A percentile compares a stretch with the other conserved stretches of the same genome.
phyloP scores from a whole-genome alignment of 1,140 invertebrate genomes.

The Drosophila jambulina region DNA sequence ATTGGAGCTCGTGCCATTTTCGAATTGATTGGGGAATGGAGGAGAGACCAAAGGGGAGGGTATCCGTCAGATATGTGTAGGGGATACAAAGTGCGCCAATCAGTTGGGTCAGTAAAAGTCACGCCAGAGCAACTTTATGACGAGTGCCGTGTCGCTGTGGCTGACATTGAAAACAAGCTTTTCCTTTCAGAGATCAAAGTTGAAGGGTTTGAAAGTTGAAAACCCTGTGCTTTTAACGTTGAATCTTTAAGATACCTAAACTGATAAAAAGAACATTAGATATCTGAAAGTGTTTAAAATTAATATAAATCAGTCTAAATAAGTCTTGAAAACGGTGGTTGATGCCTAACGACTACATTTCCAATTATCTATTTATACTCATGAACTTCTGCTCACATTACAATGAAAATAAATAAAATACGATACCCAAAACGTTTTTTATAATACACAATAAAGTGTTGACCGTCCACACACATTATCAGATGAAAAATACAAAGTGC shows the following conservation, averaged over 20 bases:
- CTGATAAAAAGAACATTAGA: too few relatives aligned
- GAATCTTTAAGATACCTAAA: too few relatives aligned
- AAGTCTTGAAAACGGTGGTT: background rate
- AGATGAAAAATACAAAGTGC: constrained; percentile 21
- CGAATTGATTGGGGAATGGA: constrained; percentile 51
- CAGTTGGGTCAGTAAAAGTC: constrained; percentile 50
- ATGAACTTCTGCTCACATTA: background rate
- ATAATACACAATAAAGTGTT: constrained; percentile 12
- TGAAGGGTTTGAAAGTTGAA: constrained; percentile 10
- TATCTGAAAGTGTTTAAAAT: background rate
- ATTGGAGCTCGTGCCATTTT: constrained; percentile 56
- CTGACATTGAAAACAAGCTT: constrained; percentile 36
- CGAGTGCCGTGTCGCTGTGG: background rate
- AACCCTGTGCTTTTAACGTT: background rate
- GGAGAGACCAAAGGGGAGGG: background rate
- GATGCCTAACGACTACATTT: background rate
- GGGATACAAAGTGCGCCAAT: constrained; percentile 33
- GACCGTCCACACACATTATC: constrained; percentile 9
- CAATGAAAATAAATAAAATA: constrained; percentile 20
- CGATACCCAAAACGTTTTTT: constrained; percentile 14
- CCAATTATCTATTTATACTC: background rate
- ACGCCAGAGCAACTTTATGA: constrained; percentile 41
- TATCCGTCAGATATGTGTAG: constrained; percentile 19
- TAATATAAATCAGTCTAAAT: background rate
- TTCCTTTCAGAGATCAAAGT: constrained; percentile 26